These are phyloP conservation scores for Rhorus exstirpatorius DNA, from an alignment of 2,888 invertebrate species.

Conservation along the genomic window DNA sequence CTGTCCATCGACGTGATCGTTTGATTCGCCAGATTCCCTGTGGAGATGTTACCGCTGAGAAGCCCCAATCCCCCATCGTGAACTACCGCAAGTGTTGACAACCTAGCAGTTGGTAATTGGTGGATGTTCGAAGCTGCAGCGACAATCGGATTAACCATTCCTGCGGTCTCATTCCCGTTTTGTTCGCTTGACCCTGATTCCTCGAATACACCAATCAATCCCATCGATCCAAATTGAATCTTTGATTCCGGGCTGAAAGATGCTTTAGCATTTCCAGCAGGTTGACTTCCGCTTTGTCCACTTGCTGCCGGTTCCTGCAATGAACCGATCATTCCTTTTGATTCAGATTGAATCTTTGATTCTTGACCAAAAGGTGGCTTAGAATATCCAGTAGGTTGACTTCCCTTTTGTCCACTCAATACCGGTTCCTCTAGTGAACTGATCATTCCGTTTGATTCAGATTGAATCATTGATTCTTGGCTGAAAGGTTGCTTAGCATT, in stretches of 20 bases:
- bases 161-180: background rate
- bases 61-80: background rate
- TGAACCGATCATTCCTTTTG: no score
- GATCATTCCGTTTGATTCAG: no score
- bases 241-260: background rate
- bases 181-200: background rate
- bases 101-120: background rate
- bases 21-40: no score
- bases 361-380: background rate
- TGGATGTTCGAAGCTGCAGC: background rate
- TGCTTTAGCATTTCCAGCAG: no score
- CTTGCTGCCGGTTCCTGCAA: no score
- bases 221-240: no score
- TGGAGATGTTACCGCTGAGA: background rate
- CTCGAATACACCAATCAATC: background rate
- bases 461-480: background rate
- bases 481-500: no score
- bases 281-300: no score
- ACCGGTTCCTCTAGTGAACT: background rate
- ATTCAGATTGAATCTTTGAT: background rate
- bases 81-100: background rate
- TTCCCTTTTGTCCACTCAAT: background rate
- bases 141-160: background rate
- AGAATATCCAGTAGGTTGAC: background rate
- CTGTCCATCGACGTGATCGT: no score